These are phyloP conservation scores for Scopus umbretta DNA, from an alignment of 2,113 vertebrate genomes.

Conservation along the genomic window DNA sequence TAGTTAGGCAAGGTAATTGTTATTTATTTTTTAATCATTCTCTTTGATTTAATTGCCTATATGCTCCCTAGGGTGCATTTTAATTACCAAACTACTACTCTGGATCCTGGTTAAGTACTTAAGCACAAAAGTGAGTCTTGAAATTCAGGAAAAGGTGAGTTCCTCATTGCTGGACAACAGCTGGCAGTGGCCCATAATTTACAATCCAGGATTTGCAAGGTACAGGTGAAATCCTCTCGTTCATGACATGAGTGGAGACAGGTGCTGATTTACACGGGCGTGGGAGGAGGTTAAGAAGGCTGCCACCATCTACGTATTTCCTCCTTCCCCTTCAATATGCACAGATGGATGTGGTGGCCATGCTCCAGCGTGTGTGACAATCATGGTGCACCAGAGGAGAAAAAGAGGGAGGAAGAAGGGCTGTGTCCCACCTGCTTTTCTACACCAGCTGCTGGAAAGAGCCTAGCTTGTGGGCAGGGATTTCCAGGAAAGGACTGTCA, in stretches of 20 bases:
- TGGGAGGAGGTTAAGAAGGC: not conserved
- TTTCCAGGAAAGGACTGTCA: not conserved
- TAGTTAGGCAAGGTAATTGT: conserved; percentile 2
- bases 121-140: not conserved
- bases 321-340: not conserved
- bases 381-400: not conserved
- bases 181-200: not conserved
- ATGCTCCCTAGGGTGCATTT: not conserved
- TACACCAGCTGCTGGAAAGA: not conserved
- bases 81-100: conserved; percentile 10
- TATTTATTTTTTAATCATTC: conserved; percentile 27
- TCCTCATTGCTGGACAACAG: not conserved
- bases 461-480: not conserved
- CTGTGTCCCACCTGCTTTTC: not conserved
- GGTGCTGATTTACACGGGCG: not conserved
- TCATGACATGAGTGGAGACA: not conserved
- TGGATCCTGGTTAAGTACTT: not conserved
- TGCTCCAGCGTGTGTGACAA: not conserved
- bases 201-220: not conserved
- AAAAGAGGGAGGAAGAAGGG: not conserved
- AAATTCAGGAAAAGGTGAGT: not conserved
- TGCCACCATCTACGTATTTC: not conserved
- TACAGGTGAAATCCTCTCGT: not conserved
- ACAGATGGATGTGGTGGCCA: not conserved
- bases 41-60: conserved; percentile 28